Conservation (phyloP, 2,113 vertebrate genomes). For the Hirundichthys speculiger region DNA sequence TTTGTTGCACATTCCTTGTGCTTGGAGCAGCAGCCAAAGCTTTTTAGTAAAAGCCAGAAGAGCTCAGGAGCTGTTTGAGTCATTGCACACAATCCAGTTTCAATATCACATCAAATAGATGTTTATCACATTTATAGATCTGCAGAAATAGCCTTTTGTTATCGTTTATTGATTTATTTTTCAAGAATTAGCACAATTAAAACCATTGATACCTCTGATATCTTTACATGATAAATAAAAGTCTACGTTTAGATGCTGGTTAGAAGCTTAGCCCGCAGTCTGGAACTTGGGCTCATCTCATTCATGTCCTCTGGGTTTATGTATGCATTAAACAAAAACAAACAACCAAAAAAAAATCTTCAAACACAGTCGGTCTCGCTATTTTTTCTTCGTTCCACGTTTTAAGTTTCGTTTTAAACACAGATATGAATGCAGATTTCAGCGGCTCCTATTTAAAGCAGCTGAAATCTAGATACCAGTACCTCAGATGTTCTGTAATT, state of each 20-base stretch:
- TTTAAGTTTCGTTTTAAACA: too few relatives aligned
- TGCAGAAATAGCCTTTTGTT: background rate
- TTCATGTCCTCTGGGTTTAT: background rate
- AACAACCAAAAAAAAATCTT: too few relatives aligned
- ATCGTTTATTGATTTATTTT: too few relatives aligned
- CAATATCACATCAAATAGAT: conserved; percentile 24
- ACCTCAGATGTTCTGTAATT: background rate
- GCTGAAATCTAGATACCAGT: background rate
- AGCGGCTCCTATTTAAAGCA: background rate
- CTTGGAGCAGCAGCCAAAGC: conserved; percentile 45
- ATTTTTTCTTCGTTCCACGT: too few relatives aligned
- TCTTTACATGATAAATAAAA: too few relatives aligned
- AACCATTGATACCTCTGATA: too few relatives aligned
- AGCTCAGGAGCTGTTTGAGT: conserved; percentile 14
- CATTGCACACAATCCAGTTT: conserved; percentile 14
- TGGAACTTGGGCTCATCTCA: background rate
- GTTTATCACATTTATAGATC: conserved; percentile 15
- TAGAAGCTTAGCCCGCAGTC: too few relatives aligned
- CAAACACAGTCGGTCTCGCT: too few relatives aligned
- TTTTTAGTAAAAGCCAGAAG: conserved; percentile 42
- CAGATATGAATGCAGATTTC: too few relatives aligned
- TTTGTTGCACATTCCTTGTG: conserved; percentile 71
- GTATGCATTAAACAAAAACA: background rate
- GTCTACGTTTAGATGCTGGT: too few relatives aligned
- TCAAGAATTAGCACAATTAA: too few relatives aligned